phyloP scores from a whole-genome alignment of 2,113 vertebrate genomes.

The Chrysochloris asiatica region DNA sequence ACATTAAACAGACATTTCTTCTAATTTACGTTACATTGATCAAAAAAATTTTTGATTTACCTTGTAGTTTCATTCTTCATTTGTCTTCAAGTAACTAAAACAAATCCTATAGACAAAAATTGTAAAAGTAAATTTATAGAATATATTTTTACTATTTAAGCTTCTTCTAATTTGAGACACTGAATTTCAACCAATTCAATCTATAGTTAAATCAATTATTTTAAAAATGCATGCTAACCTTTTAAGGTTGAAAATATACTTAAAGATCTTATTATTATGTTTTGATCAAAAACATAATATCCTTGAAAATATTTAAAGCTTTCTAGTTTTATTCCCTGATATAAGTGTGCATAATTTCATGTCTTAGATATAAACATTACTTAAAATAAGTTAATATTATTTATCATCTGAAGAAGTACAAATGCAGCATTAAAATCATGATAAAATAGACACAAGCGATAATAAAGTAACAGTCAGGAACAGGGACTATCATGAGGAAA shows the following conservation, averaged over 20 bases:
- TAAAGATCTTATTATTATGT: background rate
- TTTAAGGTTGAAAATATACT: no score
- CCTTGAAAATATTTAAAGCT: constrained; percentile 38
- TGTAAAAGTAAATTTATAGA: constrained; percentile 45
- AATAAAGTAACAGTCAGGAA: background rate
- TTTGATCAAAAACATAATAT: background rate
- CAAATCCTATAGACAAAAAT: constrained; percentile 58
- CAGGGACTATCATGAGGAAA: background rate
- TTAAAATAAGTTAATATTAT: background rate
- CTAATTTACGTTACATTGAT: constrained; percentile 72
- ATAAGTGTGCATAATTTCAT: background rate
- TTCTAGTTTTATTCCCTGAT: constrained; percentile 21
- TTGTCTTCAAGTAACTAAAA: constrained; percentile 58
- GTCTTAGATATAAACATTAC: background rate
- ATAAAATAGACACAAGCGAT: background rate
- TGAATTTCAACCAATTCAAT: constrained; percentile 41
- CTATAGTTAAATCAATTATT: constrained; percentile 33
- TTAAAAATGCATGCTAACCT: constrained; percentile 4
- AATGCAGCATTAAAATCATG: constrained; percentile 5
- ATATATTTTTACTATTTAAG: constrained; percentile 44
- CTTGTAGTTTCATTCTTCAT: constrained; percentile 64
- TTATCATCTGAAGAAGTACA: background rate
- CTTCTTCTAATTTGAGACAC: constrained; percentile 41
- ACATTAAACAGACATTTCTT: constrained; percentile 66
- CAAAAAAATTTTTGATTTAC: constrained; percentile 68